Base-by-base conservation (phyloP, 2,113 vertebrate genomes). In the Mionectes macconnelli region DNA sequence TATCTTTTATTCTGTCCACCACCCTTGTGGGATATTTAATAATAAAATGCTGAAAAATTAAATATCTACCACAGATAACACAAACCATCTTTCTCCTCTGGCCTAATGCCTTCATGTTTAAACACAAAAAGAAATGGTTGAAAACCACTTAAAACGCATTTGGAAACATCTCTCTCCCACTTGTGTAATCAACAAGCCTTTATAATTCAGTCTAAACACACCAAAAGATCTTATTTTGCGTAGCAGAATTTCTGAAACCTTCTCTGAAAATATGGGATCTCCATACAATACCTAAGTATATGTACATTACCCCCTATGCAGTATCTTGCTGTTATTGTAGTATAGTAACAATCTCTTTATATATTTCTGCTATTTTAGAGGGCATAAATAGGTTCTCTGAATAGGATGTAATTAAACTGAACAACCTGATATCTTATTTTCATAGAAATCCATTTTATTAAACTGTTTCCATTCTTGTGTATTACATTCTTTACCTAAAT, bases 401-500 rank as follows among this genome's bases (percentile, higher is more conserved):
- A 85, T n/a, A 45, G 50, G 52, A 78, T 6, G 6, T 89, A 96
- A 96, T 94, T 95, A 96, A 96, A 94, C 31, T 72, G 76, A 97
- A 95, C 76, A 96, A 83, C 68, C 20, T 92, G 44, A 94, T 94
- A 25, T 89, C 94, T 93, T 84, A 89, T 53, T 96, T 95, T 66
- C 84, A 64, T n/a, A 85, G 27, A 96, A 97, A 97, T 75, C 59
- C 59, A 87, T 97, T 97, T 91, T 91, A 96, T 95, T 94, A 95
- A 96, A 68, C 55, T 42, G 77, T 94, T 95, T 92, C 76, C 17
- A 77, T 70, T 96, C 86, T 90, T 92, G 55, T 63, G 39, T 42
- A 94, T 91, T 90, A 97, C 96, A 44, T 96, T 96, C 97, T 97
- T 96, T 94, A 95, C 78, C 74, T 80, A 94, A 97, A 96, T 95